A percentile compares a stretch with the other conserved stretches of the same genome.
phyloP scores from a whole-genome alignment of 2,888 invertebrate species.

The Cantharis lateralis region DNA sequence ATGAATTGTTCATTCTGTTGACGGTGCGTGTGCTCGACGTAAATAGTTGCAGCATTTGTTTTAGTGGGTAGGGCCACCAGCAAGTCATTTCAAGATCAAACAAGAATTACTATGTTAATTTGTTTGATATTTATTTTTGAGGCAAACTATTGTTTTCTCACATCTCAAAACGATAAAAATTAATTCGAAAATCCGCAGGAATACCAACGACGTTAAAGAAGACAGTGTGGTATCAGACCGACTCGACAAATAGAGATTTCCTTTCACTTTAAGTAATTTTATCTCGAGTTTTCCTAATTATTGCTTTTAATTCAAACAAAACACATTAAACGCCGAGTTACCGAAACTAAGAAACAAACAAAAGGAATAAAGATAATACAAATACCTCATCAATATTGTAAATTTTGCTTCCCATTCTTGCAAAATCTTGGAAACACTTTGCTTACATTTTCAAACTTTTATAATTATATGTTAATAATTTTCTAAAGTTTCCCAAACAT shows the following conservation, averaged over 20 bases:
- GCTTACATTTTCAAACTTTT: slow-evolving; percentile 16
- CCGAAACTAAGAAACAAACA: not conserved
- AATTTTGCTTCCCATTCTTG: not conserved
- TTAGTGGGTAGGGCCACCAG: too few relatives aligned
- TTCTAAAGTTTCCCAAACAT: not conserved
- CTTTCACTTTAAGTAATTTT: not conserved
- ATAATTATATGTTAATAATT: slow-evolving; percentile 25
- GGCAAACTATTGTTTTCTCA: too few relatives aligned
- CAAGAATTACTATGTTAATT: too few relatives aligned
- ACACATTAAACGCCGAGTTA: not conserved
- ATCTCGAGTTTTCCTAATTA: not conserved
- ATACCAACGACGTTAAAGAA: too few relatives aligned
- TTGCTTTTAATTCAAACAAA: not conserved
- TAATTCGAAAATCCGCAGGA: too few relatives aligned
- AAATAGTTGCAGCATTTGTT: too few relatives aligned
- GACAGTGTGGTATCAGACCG: not conserved
- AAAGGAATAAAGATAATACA: not conserved
- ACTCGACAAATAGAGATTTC: not conserved
- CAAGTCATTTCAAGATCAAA: too few relatives aligned
- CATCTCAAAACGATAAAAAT: too few relatives aligned
- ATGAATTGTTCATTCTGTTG: too few relatives aligned
- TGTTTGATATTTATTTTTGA: too few relatives aligned
- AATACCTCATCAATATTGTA: not conserved
- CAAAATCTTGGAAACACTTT: slow-evolving; percentile 13
- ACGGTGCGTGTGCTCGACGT: too few relatives aligned